Conservation (phyloP, 1,140 invertebrate species). For the Pollicipes pollicipes region DNA sequence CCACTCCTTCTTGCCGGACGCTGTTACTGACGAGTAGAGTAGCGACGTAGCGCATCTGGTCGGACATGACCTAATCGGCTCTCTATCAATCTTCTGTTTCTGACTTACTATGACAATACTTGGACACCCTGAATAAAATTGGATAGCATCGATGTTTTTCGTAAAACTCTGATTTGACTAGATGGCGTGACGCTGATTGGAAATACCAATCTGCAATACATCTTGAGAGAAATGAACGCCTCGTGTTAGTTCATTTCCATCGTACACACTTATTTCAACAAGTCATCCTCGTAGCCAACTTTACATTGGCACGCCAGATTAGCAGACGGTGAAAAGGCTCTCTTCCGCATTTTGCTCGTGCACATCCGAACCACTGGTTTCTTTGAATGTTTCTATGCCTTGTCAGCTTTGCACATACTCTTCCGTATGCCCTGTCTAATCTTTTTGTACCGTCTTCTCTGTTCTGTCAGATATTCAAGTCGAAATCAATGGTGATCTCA, state of each 20-base stretch:
- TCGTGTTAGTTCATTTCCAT: not conserved
- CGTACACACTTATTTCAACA: not conserved
- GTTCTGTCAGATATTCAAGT: conserved; percentile 35
- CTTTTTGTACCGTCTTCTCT: not conserved
- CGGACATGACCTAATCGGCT: too few relatives aligned
- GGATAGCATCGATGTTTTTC: too few relatives aligned
- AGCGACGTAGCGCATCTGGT: too few relatives aligned
- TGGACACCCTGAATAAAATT: not conserved
- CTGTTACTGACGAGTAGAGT: not conserved
- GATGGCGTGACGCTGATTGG: not conserved
- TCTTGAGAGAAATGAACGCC: too few relatives aligned
- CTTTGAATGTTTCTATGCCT: not conserved
- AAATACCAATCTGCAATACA: not conserved
- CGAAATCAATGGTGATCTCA: conserved; percentile 30
- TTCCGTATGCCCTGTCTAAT: not conserved
- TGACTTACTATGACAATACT: not conserved
- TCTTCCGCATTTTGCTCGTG: not conserved
- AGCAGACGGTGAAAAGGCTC: too few relatives aligned
- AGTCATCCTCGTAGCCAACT: not conserved
- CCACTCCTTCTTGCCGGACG: not conserved
- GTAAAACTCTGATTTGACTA: too few relatives aligned
- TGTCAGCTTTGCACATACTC: not conserved
- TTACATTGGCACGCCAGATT: not conserved
- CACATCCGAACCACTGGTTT: not conserved
- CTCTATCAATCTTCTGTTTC: too few relatives aligned